Conservation (phyloP, 2,113 vertebrate genomes). For the Mellivora capensis region DNA sequence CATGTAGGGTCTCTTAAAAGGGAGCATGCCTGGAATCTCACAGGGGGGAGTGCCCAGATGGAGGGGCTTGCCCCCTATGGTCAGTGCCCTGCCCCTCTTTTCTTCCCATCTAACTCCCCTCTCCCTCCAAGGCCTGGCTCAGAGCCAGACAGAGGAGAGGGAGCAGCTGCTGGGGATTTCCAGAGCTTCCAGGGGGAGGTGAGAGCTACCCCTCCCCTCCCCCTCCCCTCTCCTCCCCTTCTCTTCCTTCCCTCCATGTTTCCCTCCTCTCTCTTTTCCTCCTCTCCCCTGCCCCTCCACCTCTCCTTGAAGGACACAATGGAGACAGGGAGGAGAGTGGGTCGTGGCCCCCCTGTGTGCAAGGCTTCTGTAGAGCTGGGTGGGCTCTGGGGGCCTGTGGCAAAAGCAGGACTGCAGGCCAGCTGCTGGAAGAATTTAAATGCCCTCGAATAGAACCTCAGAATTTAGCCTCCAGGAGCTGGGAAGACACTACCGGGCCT, state of each 20-base stretch:
- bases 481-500: background rate
- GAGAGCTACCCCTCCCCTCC: background rate
- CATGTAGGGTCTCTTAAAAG: slow-evolving; percentile 57
- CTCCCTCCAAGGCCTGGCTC: slow-evolving; percentile 25
- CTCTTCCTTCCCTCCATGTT: background rate
- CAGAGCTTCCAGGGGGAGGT: slow-evolving; percentile 31
- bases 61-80: background rate
- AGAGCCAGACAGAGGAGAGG: slow-evolving; percentile 54
- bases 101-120: background rate
- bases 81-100: background rate
- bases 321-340: background rate
- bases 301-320: background rate
- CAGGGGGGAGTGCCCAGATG: background rate
- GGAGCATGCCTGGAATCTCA: slow-evolving; percentile 64
- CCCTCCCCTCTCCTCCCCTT: background rate
- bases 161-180: slow-evolving; percentile 65
- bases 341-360: background rate
- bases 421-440: background rate
- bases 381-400: background rate
- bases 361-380: background rate
- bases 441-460: background rate
- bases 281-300: background rate
- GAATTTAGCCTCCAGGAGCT: background rate
- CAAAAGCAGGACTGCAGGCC: background rate
- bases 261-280: background rate